Evolutionary conservation across 1,140 invertebrate species (phyloP), one percentile per base, ranked within the genome.

Genomic region (Pantala flavescens): DNA sequence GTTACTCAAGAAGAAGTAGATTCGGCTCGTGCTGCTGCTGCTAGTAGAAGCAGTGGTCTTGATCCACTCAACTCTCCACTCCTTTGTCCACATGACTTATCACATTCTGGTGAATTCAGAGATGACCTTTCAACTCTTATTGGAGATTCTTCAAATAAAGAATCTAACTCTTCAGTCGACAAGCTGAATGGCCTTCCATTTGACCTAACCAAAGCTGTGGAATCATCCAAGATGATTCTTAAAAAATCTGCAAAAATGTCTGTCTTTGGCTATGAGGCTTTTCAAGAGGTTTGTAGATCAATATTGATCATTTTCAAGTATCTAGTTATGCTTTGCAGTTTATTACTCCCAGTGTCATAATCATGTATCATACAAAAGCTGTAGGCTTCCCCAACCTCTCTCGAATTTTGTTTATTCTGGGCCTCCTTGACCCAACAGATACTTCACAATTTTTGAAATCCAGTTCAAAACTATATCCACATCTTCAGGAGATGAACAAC

Each of bases 81-180:
- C 2, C 85, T 88, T 78, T 86, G 86, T 74, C 87, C 89, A 0
- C 91, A 93, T 80, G 92, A 94, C 81, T 82, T 90, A 71, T 84
- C 89, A 0, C 85, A 87, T 42, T 80, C 16, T 63, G 1, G 82
- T 10, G 90, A 91, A 76, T 82, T 83, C 73, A 83, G 86, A 78
- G 88, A 87, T 72, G 85, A 89, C 81, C 80, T 90, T 36, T 88
- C 88, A 1, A 89, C 87, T 43, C 78, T 90, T 23, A 79, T 90
- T 14, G 81, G 82, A 72, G 43, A 75, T 23, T 70, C 49, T 21
- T 19, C 49, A 21, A 19, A 5, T 21, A 12, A 63, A 63, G 49
- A 16, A 63, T 63, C 49, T 7, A 63, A 63, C 5, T 3, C 49
- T 19, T 7, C 49, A 1, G 5, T 63, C 12, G 5, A 36, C 28